phyloP scores from a whole-genome alignment of 2,113 vertebrate genomes.

The Onychostoma macrolepis region DNA sequence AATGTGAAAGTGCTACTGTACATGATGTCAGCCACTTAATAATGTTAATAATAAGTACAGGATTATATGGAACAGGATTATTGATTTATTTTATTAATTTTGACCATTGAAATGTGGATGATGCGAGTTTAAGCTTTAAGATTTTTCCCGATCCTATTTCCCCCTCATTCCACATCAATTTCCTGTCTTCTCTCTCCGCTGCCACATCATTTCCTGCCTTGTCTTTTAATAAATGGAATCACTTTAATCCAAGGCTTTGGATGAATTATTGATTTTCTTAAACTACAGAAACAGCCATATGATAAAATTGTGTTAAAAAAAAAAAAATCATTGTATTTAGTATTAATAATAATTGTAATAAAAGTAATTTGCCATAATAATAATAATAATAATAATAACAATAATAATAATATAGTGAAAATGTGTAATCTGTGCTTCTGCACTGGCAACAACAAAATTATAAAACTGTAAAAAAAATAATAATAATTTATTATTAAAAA shows the following conservation, averaged over 20 bases:
- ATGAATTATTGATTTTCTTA: background rate
- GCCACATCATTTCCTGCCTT: background rate
- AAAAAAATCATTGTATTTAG: background rate
- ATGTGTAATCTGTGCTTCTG: too few species aligned
- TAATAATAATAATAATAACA: too few species aligned
- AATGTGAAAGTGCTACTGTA: background rate
- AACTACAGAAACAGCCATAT: background rate
- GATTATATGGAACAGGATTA: background rate
- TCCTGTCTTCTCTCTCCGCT: conserved; percentile 5
- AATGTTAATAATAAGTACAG: background rate
- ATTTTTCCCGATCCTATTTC: background rate
- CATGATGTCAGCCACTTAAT: background rate
- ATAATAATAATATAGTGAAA: too few species aligned
- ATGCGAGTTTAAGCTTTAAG: background rate
- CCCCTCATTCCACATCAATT: background rate
- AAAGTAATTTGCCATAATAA: background rate
- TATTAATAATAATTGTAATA: background rate
- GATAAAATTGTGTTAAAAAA: background rate
- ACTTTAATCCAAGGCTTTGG: background rate
- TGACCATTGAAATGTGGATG: background rate
- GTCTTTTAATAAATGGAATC: background rate
- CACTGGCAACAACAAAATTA: too few species aligned
- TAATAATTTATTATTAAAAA: too few species aligned
- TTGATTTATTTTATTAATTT: background rate
- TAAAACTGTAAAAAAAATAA: too few species aligned